Percentiles rank a stretch among this genome's conserved stretches.
Evolutionary conservation across 2,113 vertebrate species (phyloP).

Genomic region (Ammodytes marinus): DNA sequence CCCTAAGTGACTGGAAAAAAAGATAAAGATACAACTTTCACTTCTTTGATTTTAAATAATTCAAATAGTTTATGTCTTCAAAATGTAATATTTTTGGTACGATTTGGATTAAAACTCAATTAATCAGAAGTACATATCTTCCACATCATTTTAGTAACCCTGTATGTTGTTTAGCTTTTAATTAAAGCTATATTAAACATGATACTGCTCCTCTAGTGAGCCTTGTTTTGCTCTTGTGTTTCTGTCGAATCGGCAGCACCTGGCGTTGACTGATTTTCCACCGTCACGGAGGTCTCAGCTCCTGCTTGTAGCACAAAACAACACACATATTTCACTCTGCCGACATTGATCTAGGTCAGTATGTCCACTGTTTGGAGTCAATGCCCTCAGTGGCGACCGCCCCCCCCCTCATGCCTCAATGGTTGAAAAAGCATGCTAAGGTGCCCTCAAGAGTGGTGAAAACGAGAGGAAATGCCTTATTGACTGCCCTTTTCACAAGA

Average conservation of each 20-base stretch:
- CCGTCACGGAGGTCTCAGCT: not conserved
- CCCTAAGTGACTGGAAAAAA: too few species aligned
- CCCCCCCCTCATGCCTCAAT: too few species aligned
- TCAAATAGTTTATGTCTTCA: not conserved
- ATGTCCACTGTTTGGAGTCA: constrained; percentile 28
- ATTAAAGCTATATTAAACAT: not conserved
- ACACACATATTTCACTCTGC: constrained; percentile 9
- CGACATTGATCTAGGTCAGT: constrained; percentile 49
- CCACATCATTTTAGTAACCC: not conserved
- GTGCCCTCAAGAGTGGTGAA: too few species aligned
- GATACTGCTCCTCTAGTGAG: not conserved
- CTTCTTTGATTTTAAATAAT: not conserved
- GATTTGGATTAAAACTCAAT: not conserved
- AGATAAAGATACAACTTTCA: not conserved
- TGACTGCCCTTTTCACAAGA: too few species aligned
- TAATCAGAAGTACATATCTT: not conserved
- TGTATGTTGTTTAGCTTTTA: not conserved
- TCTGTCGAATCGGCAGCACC: not conserved
- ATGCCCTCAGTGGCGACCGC: constrained; percentile 1
- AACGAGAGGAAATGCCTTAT: too few species aligned
- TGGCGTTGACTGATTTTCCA: not conserved
- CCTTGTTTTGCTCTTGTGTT: not conserved
- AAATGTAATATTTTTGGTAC: not conserved
- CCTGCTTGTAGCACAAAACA: constrained; percentile 20
- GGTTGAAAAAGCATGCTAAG: too few species aligned